Conservation (phyloP, 1,140 invertebrate genomes). For the Leptopilina boulardi region DNA sequence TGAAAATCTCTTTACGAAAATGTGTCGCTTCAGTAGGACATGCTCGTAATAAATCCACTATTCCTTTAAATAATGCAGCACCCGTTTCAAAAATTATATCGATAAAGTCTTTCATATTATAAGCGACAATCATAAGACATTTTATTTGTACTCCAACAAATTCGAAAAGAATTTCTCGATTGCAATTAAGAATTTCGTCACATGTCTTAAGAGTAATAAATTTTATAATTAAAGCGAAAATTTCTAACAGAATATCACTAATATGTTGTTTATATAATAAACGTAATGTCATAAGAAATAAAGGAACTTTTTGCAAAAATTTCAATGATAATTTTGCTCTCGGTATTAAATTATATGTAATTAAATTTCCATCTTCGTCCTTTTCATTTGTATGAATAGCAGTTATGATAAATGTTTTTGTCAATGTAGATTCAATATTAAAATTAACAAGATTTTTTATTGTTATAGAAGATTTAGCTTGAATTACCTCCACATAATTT, state of each 20-base stretch:
- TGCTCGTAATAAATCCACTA: constrained; percentile 90
- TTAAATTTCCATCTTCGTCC: constrained; percentile 87
- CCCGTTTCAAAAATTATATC: constrained; percentile 90
- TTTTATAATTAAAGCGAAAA: constrained; percentile 96
- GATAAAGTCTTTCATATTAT: constrained; percentile 95
- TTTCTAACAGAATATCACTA: constrained; percentile 95
- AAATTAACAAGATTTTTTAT: constrained; percentile 94
- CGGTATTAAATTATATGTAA: constrained; percentile 94
- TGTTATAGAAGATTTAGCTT: constrained; percentile 86
- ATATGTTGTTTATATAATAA: constrained; percentile 97
- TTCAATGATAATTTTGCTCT: constrained; percentile 94
- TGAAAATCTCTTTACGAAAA: constrained; percentile 93
- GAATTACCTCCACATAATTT: constrained; percentile 95
- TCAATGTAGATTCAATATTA: constrained; percentile 88
- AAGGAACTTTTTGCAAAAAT: constrained; percentile 96
- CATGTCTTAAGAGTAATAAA: constrained; percentile 92
- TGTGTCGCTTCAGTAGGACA: constrained; percentile 98
- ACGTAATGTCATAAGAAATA: constrained; percentile 98
- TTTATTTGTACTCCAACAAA: constrained; percentile 99
- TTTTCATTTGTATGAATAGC: constrained; percentile 90
- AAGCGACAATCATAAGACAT: constrained; percentile 95
- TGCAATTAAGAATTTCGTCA: constrained; percentile 88
- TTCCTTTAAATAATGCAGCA: constrained; percentile 91
- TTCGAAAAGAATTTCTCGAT: constrained; percentile 98
- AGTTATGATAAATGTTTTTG: constrained; percentile 93